phyloP scores from a whole-genome alignment of 1,140 invertebrate species.

The Drosophila sp. region DNA sequence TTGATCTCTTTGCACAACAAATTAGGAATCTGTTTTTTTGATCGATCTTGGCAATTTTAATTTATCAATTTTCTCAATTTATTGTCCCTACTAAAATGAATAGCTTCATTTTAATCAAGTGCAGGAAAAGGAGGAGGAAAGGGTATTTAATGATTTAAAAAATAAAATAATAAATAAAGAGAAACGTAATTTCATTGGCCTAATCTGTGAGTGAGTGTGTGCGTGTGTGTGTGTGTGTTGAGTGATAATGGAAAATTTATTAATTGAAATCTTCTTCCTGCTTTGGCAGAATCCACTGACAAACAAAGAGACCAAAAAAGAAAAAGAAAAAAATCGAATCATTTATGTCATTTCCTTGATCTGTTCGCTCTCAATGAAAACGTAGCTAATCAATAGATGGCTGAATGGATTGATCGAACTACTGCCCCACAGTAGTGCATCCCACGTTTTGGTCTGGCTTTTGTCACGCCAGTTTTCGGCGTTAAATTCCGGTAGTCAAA shows the following conservation, averaged over 20 bases:
- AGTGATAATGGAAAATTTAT: constrained; percentile 60
- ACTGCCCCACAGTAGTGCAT: constrained; percentile 19
- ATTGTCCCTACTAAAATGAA: no score
- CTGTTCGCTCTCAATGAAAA: constrained; percentile 14
- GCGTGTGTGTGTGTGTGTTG: constrained; percentile 10
- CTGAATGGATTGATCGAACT: constrained; percentile 34
- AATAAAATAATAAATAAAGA: constrained; percentile 11
- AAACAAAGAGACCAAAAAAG: neutral
- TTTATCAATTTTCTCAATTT: no score
- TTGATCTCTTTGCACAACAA: no score
- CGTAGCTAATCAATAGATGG: constrained; percentile 17
- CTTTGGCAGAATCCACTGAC: constrained; percentile 18
- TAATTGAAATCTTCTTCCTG: constrained; percentile 63
- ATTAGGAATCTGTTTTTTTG: no score
- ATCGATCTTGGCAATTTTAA: no score
- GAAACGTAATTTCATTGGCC: constrained; percentile 47
- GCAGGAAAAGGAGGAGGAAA: neutral
- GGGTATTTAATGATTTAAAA: neutral
- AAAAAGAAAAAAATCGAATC: constrained; percentile 18
- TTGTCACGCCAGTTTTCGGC: constrained; percentile 34
- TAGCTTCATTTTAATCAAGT: no score
- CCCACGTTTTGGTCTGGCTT: neutral
- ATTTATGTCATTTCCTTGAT: constrained; percentile 51
- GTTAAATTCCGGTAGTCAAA: constrained; percentile 83
- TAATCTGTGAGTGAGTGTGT: constrained; percentile 45